Percentiles rank a stretch among this genome's conserved stretches.
These are phyloP conservation scores for Cydia splendana DNA, from an alignment of 1,140 invertebrate genomes.

Conservation along the genomic window DNA sequence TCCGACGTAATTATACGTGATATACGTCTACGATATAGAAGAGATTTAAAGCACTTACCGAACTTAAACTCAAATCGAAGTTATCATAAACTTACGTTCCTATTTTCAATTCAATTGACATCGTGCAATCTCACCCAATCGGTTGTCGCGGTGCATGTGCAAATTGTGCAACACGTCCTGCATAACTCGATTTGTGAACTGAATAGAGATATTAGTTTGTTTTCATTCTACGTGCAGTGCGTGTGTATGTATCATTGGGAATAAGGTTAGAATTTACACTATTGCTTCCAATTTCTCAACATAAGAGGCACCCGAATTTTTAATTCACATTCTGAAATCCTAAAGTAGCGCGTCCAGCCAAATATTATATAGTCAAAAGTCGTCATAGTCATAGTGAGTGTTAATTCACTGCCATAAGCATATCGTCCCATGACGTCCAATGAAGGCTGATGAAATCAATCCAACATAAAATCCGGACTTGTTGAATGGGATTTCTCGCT, in stretches of 20 bases:
- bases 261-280: not conserved
- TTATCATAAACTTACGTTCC: not conserved
- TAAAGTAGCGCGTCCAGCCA: too few species aligned
- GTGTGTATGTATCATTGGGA: not conserved
- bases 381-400: too few species aligned
- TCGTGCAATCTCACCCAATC: not conserved
- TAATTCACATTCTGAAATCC: too few species aligned
- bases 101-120: not conserved
- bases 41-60: not conserved
- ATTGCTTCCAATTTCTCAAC: not conserved
- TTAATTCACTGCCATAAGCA: too few species aligned
- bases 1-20: too few species aligned
- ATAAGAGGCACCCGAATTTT: not conserved
- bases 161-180: not conserved
- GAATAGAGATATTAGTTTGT: not conserved
- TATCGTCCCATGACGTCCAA: too few species aligned
- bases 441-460: too few species aligned
- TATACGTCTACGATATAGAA: not conserved
- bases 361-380: too few species aligned
- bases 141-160: not conserved
- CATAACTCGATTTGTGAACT: not conserved
- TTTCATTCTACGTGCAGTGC: not conserved
- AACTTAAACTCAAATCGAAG: not conserved
- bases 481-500: too few species aligned
- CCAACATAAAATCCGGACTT: too few species aligned